phyloP scores from a whole-genome alignment of 2,888 invertebrate species.

The Rotaria macrura region DNA sequence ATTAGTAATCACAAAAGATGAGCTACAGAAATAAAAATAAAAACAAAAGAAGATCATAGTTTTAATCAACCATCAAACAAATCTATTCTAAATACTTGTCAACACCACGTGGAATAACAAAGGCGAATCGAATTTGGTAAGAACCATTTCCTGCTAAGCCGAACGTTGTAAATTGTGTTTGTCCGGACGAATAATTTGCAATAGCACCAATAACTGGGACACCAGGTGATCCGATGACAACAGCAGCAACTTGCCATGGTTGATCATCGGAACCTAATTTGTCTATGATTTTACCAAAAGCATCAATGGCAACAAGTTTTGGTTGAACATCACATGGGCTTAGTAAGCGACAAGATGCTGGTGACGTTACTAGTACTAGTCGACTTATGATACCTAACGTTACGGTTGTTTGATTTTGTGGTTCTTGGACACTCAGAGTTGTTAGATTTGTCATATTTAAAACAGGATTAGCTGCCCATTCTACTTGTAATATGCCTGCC shows the following conservation, averaged over 20 bases:
- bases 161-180: not conserved
- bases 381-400: not conserved
- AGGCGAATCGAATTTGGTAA: not conserved
- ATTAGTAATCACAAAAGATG: not conserved
- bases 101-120: not conserved
- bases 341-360: constrained; percentile 22
- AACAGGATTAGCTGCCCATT: too few species aligned
- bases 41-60: not conserved
- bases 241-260: not conserved
- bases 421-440: not conserved
- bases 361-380: not conserved
- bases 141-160: not conserved
- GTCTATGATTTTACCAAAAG: not conserved
- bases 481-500: not conserved
- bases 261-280: not conserved
- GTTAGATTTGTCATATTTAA: too few species aligned
- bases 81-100: not conserved
- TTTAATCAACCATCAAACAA: too few species aligned
- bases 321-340: constrained; percentile 27
- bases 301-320: constrained; percentile 7
- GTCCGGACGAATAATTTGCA: not conserved
- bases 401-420: not conserved
- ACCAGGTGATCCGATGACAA: not conserved
- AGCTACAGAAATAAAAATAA: not conserved
- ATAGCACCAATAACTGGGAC: not conserved